phyloP scores from a whole-genome alignment of 37 sponge, comb jelly and placozoan genomes.

The Corticium candelabrum region DNA sequence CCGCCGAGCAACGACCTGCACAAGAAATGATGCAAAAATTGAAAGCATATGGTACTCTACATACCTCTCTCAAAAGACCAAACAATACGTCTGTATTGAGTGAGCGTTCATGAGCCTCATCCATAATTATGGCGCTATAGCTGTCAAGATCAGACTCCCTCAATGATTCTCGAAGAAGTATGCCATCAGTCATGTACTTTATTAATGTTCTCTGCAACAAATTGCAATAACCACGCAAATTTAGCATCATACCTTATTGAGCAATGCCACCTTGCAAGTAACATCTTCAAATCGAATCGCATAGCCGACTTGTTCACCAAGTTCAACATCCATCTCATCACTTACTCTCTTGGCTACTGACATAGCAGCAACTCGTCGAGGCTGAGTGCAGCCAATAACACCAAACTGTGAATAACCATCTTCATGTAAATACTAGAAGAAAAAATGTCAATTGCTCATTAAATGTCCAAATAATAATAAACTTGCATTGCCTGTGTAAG shows the following conservation, averaged over 20 bases:
- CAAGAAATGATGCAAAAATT: neutral
- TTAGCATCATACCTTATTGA: neutral
- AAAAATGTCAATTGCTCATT: neutral
- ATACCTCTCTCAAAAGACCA: constrained; percentile 91
- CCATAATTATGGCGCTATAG: constrained; percentile 96
- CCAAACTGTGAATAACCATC: constrained; percentile 84
- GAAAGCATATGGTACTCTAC: neutral
- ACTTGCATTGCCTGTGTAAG: constrained; percentile 71
- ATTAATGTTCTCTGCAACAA: constrained; percentile 68
- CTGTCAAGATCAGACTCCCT: constrained; percentile 94
- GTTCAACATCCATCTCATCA: constrained; percentile 75
- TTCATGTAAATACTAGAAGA: constrained; percentile 79
- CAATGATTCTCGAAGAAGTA: constrained; percentile 90
- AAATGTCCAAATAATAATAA: neutral
- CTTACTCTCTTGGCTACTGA: constrained; percentile 97
- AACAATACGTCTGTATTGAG: constrained; percentile 98
- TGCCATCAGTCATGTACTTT: constrained; percentile 99
- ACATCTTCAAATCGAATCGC: constrained; percentile 98
- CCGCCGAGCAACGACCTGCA: constrained; percentile 79
- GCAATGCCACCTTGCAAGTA: constrained; percentile 60
- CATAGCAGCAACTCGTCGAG: constrained; percentile 99
- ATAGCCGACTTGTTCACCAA: constrained; percentile 95
- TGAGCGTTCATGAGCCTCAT: constrained; percentile 99
- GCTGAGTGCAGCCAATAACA: constrained; percentile 99
- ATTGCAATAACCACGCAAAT: neutral